Conservation (phyloP, 2,113 vertebrate genomes). For the Nycticebus coucang region DNA sequence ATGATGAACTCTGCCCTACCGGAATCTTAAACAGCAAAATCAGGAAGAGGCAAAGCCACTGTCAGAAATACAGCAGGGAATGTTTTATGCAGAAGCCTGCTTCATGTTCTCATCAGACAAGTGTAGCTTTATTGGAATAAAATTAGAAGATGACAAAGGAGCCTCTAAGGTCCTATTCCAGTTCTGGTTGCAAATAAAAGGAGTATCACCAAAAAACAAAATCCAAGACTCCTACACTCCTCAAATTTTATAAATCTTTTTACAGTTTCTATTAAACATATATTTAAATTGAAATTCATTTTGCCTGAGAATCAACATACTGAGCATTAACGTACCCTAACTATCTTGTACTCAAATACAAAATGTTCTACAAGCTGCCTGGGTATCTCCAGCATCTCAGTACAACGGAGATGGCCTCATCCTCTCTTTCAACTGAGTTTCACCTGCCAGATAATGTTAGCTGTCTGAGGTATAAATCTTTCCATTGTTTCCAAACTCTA, state of each 20-base stretch:
- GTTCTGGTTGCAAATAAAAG: not conserved
- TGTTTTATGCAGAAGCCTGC: not conserved
- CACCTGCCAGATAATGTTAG: not conserved
- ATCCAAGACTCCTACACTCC: not conserved
- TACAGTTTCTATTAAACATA: not conserved
- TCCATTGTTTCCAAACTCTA: not conserved
- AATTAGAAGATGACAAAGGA: conserved; percentile 7
- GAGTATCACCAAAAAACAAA: conserved; percentile 1
- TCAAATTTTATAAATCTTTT: not conserved
- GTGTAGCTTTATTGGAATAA: conserved; percentile 19
- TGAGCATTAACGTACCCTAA: not conserved
- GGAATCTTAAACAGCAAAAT: conserved; percentile 50
- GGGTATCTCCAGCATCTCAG: not conserved
- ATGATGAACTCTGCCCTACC: not conserved
- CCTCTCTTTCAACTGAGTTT: not conserved
- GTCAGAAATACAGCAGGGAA: not conserved
- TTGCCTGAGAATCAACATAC: not conserved
- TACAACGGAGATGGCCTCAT: not conserved
- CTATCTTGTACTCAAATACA: not conserved
- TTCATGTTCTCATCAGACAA: not conserved
- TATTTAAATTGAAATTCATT: not conserved
- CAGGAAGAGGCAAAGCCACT: conserved; percentile 19
- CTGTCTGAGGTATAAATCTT: not conserved
- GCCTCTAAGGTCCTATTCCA: not conserved
- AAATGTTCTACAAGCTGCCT: not conserved